phyloP scores from a whole-genome alignment of 2,113 vertebrate species.

The Phyllopteryx taeniolatus region DNA sequence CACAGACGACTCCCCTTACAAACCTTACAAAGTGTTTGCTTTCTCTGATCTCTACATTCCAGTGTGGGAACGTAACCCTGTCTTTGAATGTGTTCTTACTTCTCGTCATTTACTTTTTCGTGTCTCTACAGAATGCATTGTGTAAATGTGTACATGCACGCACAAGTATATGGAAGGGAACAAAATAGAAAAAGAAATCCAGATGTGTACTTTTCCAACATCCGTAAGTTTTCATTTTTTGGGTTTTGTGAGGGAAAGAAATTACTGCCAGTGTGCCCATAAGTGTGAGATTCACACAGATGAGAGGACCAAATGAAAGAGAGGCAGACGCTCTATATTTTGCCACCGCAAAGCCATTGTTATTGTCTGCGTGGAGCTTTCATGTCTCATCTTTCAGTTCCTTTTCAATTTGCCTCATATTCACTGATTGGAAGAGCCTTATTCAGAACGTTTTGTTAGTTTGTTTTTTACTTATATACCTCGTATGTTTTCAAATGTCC shows the following conservation, averaged over 20 bases:
- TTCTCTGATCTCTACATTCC: constrained; percentile 83
- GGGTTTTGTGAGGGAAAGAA: constrained; percentile 32
- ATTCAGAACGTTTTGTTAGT: constrained; percentile 79
- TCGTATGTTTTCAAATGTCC: constrained; percentile 75
- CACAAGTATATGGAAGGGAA: constrained; percentile 47
- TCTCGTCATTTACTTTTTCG: constrained; percentile 52
- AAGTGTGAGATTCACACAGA: constrained; percentile 63
- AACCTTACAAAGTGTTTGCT: constrained; percentile 65
- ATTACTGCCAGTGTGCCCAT: constrained; percentile 68
- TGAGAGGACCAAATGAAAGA: constrained; percentile 67
- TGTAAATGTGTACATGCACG: constrained; percentile 73
- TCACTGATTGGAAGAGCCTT: constrained; percentile 88
- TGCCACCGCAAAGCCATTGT: constrained; percentile 79
- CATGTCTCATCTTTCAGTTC: constrained; percentile 55
- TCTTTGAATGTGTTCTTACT: constrained; percentile 75
- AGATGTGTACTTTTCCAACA: constrained; percentile 56
- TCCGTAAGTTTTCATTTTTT: constrained; percentile 76
- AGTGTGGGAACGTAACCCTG: constrained; percentile 75
- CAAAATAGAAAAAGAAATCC: constrained; percentile 39
- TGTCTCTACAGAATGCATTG: constrained; percentile 72
- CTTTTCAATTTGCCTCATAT: constrained; percentile 70
- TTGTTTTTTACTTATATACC: constrained; percentile 84
- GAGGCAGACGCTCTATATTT: constrained; percentile 66
- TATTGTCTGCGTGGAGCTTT: constrained; percentile 74
- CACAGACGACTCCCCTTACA: constrained; percentile 35